Conservation (phyloP, 2,888 invertebrate species). For the Cylindroiulus punctatus region DNA sequence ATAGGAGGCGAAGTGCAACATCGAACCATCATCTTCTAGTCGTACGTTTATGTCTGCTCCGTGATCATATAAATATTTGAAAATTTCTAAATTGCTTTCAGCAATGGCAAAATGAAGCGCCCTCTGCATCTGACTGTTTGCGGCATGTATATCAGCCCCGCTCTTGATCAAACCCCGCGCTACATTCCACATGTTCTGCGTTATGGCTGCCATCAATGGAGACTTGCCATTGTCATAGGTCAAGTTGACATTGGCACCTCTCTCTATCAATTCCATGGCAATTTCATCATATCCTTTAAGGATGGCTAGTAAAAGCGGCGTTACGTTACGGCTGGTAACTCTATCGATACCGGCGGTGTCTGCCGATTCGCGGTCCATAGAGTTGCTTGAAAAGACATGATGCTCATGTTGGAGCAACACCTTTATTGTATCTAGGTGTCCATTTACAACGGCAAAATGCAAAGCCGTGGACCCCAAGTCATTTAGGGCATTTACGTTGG, state of each 20-base stretch:
- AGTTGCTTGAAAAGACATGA: too few species aligned
- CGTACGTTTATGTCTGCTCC: neutral
- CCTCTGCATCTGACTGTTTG: neutral
- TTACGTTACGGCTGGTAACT: too few species aligned
- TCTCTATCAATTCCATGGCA: neutral
- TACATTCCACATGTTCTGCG: neutral
- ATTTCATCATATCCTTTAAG: neutral
- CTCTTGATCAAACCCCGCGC: neutral
- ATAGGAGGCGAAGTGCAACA: too few species aligned
- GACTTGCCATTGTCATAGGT: neutral
- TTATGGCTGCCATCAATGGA: neutral
- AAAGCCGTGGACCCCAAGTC: neutral
- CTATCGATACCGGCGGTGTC: too few species aligned
- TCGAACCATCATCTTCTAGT: neutral
- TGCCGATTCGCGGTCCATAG: too few species aligned
- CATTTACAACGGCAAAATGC: too few species aligned
- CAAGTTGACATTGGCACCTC: neutral
- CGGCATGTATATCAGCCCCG: neutral
- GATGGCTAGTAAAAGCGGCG: neutral
- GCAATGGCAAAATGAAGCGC: neutral
- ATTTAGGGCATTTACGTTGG: neutral
- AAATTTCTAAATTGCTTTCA: neutral
- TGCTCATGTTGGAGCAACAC: too few species aligned
- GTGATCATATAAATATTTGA: neutral
- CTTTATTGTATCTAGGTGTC: too few species aligned